Evolutionary conservation across 2,797 vertebrate species (phyloP), one percentile per base, ranked within the genome.

Genomic region (Parauchenoglanis punctatus): DNA sequence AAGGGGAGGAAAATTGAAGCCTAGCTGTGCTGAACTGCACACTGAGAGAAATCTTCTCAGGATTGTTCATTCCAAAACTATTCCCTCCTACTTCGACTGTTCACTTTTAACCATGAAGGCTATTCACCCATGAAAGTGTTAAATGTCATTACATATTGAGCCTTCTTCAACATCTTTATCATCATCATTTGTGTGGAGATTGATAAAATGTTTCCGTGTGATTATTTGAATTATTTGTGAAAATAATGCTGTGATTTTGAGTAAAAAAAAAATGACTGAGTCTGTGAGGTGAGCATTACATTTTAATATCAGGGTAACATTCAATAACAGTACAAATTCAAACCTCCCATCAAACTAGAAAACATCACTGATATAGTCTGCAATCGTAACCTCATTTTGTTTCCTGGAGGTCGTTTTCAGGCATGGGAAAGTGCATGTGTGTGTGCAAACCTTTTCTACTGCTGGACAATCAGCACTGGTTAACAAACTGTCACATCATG

Each of bases 381-480:
- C 40, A 82, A 25, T 40, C n/a, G 20, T 54, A 58, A 10, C n/a
- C 67, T 83, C 25, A n/a, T 61, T 61, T 46, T 17, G 78, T 76
- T 12, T 67, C 20, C n/a, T 68, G 46, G 59, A 80, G 67, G 76
- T 88, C 81, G 86, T 89, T 88, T 91, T 88, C 87, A 17, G 58
- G 88, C 82, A 84, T 68, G 86, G 35, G 35, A 68, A 81, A 76
- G 75, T 88, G 83, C 70, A 76, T 81, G 84, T 67, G 68, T 72
- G 63, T 54, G 75, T 52, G 44, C 12, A 65, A 76, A 65, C 31
- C 67, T 85, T 63, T 85, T 81, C 90, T 63, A 89, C 81, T 83
- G n/a, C 25, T 85, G 81, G 94, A 95, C 95, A 95, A 93, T 95
- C 95, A 95, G 94, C 54, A 52, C 78, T 65, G 73, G 67, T 70